Evolutionary conservation across 2,797 vertebrate genomes (phyloP), one percentile per base, ranked within the genome.

Genomic region (Channallabes apus): DNA sequence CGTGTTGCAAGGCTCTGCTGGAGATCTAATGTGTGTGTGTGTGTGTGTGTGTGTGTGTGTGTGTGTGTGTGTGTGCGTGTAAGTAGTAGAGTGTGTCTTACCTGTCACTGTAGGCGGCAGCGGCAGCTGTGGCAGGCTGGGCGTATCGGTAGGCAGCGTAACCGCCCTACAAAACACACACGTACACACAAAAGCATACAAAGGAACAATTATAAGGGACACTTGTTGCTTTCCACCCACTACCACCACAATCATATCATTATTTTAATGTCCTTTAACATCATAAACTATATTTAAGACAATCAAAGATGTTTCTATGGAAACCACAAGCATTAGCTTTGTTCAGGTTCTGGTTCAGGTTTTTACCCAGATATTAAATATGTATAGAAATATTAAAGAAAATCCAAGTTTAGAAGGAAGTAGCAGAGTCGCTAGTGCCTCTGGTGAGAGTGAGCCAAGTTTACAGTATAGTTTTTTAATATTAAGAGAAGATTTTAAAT

Each of bases 61-160:
- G 62, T 82, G 67, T 78, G 80, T 51, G 82, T 86, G 82, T 78
- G 65, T 79, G 82, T 84, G 77, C 76, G 64, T 80, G 68, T 85
- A 75, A 85, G 81, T 77, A 83, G 68, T 76, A 76, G 71, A 64
- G 80, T 73, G 71, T 83, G 51, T 89, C 96, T 97, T 96, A 99
- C 97, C 97, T 99, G 97, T 99, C 97, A 96, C 97, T 98, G 96
- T 98, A 99, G 95, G 97, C 97, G 92, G 97, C 96, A 90, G 97
- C 96, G 90, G 97, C 97, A 94, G 97, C 96, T 92, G 97, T 96
- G 94, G 97, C 95, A 93, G 97, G 97, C 91, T 98, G 97, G 93
- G 97, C 96, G 82, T 98, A 97, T 96, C 97, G 96, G 95, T 98
- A 98, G 89, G 97, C 96, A 96, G 97, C 94, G 89, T 98, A 98